phyloP scores from a whole-genome alignment of 23 tunicate genomes.

The Ascidia mentula region DNA sequence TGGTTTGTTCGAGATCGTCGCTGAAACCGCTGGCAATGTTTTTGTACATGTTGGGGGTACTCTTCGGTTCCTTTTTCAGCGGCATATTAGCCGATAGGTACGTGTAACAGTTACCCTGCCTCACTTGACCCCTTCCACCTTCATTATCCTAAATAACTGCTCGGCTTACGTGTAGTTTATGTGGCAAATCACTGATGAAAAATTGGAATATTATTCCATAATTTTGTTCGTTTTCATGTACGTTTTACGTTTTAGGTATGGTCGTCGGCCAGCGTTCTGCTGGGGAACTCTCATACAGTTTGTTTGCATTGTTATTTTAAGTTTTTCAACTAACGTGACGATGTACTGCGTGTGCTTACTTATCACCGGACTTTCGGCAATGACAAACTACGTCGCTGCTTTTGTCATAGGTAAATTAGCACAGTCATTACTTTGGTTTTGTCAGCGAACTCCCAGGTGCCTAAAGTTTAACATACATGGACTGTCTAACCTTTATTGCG shows the following conservation, averaged over 20 bases:
- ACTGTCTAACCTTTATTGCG: background rate
- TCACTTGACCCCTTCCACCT: too few relatives aligned
- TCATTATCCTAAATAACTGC: too few relatives aligned
- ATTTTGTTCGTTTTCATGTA: too few relatives aligned
- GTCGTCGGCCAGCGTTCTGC: constrained; percentile 28
- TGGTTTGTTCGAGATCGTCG: constrained; percentile 27
- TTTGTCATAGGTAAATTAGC: constrained; percentile 21
- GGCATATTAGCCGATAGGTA: constrained; percentile 45
- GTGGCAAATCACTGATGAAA: too few relatives aligned
- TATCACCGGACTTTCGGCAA: constrained; percentile 2
- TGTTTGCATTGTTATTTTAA: constrained; percentile 2
- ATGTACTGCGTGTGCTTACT: background rate
- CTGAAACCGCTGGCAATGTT: constrained; percentile 12
- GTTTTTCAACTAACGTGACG: constrained; percentile 8
- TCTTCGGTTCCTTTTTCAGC: constrained; percentile 21
- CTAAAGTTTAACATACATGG: too few relatives aligned
- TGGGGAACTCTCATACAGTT: constrained; percentile 35
- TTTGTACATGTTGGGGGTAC: constrained; percentile 30
- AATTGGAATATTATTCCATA: too few relatives aligned
- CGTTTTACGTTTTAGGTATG: constrained; percentile 37
- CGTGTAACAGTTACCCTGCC: too few relatives aligned
- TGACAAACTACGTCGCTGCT: constrained; percentile 31
- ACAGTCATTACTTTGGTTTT: background rate
- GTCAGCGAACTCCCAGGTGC: too few relatives aligned
- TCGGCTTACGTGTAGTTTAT: too few relatives aligned